Conservation (phyloP, 2,888 invertebrate genomes). For the Sabellastarte sp. region DNA sequence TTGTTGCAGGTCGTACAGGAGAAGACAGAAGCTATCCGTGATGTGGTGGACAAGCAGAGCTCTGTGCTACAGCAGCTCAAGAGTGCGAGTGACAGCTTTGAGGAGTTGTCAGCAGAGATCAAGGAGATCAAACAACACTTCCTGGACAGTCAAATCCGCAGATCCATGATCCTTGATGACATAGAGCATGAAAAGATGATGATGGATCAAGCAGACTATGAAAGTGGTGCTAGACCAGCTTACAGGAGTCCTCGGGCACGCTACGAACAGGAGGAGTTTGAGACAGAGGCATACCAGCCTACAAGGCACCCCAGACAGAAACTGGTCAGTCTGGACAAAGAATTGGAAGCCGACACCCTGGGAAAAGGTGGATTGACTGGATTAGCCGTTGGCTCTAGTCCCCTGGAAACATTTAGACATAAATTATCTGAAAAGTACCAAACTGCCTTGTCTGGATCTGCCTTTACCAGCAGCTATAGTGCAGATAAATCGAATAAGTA, state of each 20-base stretch:
- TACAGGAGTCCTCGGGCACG: not conserved
- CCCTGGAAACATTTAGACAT: not conserved
- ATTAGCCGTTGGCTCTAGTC: no score
- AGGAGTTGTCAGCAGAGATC: not conserved
- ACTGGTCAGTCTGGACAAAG: not conserved
- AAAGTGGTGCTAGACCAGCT: not conserved
- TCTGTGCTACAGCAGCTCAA: not conserved
- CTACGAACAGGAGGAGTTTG: not conserved
- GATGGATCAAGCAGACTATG: not conserved
- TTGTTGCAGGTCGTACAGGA: not conserved
- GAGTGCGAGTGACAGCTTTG: not conserved
- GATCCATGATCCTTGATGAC: constrained; percentile 5
- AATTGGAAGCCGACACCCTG: not conserved
- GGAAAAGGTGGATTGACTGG: no score
- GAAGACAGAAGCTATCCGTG: not conserved
- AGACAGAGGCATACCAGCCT: not conserved
- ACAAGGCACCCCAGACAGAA: not conserved
- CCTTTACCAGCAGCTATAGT: not conserved
- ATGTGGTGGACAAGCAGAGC: not conserved
- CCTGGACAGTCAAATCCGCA: not conserved
- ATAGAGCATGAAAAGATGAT: not conserved
- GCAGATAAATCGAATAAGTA: not conserved
- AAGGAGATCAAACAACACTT: not conserved
- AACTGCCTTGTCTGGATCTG: not conserved
- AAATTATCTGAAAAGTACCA: no score